Conservation (phyloP, 2,113 vertebrate genomes). For the Geothlypis trichas region DNA sequence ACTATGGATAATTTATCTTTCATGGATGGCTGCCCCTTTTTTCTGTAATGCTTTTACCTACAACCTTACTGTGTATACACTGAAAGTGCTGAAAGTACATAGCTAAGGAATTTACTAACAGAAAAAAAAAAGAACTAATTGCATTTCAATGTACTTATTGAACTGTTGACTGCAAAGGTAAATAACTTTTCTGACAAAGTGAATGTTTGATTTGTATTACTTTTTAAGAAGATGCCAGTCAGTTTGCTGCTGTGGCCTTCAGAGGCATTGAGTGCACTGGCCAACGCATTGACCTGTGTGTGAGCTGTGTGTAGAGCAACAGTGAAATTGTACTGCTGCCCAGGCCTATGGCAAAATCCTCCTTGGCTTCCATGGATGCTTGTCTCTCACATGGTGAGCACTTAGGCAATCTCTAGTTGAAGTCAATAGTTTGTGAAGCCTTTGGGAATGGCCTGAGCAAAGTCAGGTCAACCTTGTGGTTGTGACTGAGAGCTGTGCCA, state of each 20-base stretch:
- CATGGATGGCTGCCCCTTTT: neutral
- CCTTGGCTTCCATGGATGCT: fast-evolving
- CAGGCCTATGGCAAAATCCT: neutral
- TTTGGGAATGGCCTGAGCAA: neutral
- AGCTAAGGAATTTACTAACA: neutral
- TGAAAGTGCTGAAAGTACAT: neutral
- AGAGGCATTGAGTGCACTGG: neutral
- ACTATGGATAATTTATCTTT: neutral
- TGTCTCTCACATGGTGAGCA: fast-evolving
- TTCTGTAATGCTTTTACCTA: neutral
- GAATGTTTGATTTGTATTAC: neutral
- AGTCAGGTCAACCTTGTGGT: neutral
- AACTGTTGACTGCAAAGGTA: neutral
- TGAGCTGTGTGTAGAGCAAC: neutral
- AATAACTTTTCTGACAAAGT: neutral
- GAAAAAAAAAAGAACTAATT: neutral
- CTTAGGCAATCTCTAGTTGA: neutral
- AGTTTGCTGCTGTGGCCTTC: neutral
- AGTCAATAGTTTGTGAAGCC: neutral
- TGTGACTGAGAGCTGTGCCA: neutral
- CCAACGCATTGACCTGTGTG: fast-evolving
- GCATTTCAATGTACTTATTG: neutral
- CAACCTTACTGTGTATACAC: neutral
- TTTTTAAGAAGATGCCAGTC: neutral
- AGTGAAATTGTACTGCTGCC: fast-evolving